These are phyloP conservation scores for Tringa solitaria DNA, from an alignment of 2,113 vertebrate genomes.

Conservation along the genomic window DNA sequence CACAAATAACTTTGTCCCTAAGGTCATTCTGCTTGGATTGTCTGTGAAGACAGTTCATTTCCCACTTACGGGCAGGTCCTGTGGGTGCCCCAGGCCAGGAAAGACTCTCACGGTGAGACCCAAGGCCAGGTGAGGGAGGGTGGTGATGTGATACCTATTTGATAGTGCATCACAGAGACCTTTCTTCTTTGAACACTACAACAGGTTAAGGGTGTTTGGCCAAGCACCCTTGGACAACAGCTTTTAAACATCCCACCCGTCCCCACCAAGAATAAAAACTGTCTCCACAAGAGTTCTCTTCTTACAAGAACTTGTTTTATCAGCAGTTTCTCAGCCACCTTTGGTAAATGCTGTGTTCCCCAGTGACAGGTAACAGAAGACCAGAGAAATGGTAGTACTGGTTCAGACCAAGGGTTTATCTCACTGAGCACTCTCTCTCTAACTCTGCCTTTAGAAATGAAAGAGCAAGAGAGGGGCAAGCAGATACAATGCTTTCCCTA, in stretches of 20 bases:
- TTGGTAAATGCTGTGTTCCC: background rate
- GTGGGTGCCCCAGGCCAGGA: accelerated
- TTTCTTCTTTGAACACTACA: background rate
- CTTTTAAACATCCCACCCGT: background rate
- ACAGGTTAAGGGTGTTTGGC: background rate
- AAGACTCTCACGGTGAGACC: background rate
- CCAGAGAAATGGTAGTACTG: background rate
- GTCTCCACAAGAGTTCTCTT: background rate
- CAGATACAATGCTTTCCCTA: background rate
- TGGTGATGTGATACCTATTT: background rate
- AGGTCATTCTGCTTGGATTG: background rate
- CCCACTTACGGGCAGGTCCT: background rate
- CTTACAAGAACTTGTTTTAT: background rate
- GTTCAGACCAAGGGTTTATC: background rate
- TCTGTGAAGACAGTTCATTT: background rate
- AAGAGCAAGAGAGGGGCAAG: background rate
- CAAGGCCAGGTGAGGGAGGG: background rate
- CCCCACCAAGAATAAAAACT: background rate
- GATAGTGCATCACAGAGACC: background rate
- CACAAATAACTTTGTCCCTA: background rate
- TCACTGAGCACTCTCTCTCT: background rate
- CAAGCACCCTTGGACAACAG: background rate
- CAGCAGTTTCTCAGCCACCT: background rate
- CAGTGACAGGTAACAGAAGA: background rate
- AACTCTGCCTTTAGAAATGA: background rate